A percentile compares a stretch with the other conserved stretches of the same genome.
Conservation (phyloP, 92 coral and sea anemone species). For the Palythoa grandiflora region DNA sequence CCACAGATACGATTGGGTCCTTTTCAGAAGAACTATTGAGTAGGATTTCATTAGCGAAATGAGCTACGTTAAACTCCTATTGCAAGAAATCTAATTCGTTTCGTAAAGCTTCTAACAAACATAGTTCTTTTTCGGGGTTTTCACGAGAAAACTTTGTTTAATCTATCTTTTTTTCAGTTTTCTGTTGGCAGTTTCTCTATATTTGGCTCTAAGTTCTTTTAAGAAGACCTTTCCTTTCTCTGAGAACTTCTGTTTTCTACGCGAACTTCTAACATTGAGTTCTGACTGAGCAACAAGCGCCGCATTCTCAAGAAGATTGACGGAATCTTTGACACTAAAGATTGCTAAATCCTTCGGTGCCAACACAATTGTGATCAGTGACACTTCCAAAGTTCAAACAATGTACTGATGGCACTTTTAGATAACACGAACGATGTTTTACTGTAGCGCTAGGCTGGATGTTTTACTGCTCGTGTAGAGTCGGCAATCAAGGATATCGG, state of each 20-base stretch:
- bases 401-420: background rate
- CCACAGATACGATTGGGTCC: slow-evolving; percentile 19
- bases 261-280: background rate
- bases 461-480: too few relatives aligned
- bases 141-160: background rate
- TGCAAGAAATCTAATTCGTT: background rate
- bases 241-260: background rate
- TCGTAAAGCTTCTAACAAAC: background rate
- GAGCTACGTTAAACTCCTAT: background rate
- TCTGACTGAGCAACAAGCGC: background rate
- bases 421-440: background rate
- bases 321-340: too few relatives aligned
- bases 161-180: background rate
- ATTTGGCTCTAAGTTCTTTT: slow-evolving; percentile 9
- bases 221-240: slow-evolving; percentile 14
- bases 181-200: background rate
- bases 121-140: slow-evolving; percentile 14
- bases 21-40: background rate
- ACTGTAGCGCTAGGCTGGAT: too few relatives aligned
- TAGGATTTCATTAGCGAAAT: background rate
- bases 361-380: too few relatives aligned
- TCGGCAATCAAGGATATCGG: too few relatives aligned
- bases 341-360: too few relatives aligned
- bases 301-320: too few relatives aligned
- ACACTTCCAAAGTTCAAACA: too few relatives aligned